Conservation (phyloP, 2,113 vertebrate genomes). For the Paraplagusia blochii region DNA sequence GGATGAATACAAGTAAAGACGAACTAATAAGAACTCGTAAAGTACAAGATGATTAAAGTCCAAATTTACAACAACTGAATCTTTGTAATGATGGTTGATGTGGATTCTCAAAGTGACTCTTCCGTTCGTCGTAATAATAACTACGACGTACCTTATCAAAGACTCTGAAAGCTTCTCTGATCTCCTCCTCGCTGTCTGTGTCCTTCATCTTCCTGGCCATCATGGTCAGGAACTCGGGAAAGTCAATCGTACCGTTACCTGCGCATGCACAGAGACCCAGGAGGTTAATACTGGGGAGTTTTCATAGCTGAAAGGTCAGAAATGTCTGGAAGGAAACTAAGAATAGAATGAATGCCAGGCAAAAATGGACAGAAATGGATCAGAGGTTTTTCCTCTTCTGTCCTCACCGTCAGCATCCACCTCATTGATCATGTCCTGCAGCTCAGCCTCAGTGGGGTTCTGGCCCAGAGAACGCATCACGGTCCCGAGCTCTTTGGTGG, state of each 20-base stretch:
- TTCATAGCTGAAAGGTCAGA: no score
- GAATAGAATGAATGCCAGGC: no score
- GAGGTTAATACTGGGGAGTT: no score
- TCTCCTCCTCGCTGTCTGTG: constrained; percentile 90
- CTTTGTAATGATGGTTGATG: no score
- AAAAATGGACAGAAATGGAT: not conserved
- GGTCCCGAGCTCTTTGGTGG: constrained; percentile 89
- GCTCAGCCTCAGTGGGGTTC: constrained; percentile 89
- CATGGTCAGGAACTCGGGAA: constrained; percentile 91
- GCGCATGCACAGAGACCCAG: not conserved
- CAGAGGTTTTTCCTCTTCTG: not conserved
- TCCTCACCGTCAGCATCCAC: constrained; percentile 87
- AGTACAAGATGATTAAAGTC: no score
- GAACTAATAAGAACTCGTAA: no score
- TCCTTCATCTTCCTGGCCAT: constrained; percentile 95
- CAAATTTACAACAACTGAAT: no score
- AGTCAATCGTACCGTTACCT: constrained; percentile 91
- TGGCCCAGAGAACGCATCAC: constrained; percentile 90
- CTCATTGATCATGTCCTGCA: constrained; percentile 94
- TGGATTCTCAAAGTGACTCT: no score
- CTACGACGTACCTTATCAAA: constrained; percentile 83
- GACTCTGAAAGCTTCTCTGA: constrained; percentile 88
- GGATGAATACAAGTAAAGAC: no score
- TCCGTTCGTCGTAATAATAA: not conserved
- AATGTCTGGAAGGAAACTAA: no score